phyloP scores from a whole-genome alignment of 2,797 vertebrate genomes.

The Vespertilio murinus region DNA sequence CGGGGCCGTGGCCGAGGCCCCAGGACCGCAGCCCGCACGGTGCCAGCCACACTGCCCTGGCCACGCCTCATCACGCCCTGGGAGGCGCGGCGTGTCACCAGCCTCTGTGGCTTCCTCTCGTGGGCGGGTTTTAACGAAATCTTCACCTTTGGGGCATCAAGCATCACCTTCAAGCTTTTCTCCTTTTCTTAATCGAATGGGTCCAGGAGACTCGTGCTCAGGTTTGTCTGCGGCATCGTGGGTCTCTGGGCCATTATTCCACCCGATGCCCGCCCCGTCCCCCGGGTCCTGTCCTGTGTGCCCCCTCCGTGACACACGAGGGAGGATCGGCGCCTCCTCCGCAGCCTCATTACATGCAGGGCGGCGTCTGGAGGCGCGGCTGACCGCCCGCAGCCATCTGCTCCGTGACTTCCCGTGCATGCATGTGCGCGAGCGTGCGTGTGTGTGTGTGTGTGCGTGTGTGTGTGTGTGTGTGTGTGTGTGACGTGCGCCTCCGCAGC shows the following conservation, averaged over 20 bases:
- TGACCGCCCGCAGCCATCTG: slow-evolving; percentile 84
- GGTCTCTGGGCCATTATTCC: no score
- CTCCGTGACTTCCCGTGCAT: slow-evolving; percentile 82
- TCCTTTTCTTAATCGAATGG: slow-evolving; percentile 24
- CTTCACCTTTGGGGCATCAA: slow-evolving; percentile 72
- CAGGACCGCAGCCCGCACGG: background rate
- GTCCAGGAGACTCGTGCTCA: slow-evolving; percentile 55
- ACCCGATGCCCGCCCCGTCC: no score
- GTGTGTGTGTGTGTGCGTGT: background rate
- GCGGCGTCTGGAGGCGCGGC: slow-evolving; percentile 79
- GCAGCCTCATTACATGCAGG: slow-evolving; percentile 78
- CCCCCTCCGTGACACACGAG: slow-evolving; percentile 73
- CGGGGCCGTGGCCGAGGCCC: background rate
- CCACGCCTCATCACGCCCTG: slow-evolving; percentile 74
- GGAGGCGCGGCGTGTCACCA: slow-evolving; percentile 66
- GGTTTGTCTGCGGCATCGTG: slow-evolving; percentile 61
- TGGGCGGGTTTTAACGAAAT: slow-evolving; percentile 72
- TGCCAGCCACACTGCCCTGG: background rate
- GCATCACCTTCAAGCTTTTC: slow-evolving; percentile 66
- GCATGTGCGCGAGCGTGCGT: no score
- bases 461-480: slow-evolving; percentile 49
- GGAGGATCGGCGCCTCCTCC: slow-evolving; percentile 64
- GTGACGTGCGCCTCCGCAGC: slow-evolving; percentile 60
- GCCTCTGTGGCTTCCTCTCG: slow-evolving; percentile 71
- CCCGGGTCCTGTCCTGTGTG: slow-evolving; percentile 1